Evolutionary conservation across 2,113 vertebrate genomes (phyloP), one percentile per base, ranked within the genome.

Genomic region (Callospermophilus lateralis): DNA sequence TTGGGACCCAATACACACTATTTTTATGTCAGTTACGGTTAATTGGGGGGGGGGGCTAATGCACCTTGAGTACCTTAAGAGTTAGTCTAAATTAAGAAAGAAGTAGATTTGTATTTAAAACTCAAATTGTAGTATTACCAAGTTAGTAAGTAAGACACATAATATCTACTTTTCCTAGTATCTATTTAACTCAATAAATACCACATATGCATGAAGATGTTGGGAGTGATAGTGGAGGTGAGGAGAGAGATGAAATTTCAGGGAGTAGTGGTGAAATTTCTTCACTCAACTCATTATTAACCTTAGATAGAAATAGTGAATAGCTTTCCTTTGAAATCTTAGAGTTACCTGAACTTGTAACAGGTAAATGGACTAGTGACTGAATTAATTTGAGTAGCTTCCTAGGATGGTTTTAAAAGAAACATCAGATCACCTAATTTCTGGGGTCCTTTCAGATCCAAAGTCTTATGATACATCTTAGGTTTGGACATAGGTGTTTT

Each of bases 151-250:
- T 17, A 61, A n/a, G 37, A 78, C 17, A 34, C 17, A 3, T 1
- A 1, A 7, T 17, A 4, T 51, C 58, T 76, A 1, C 42, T 74
- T 58, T 30, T 34, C 7, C n/a, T 37, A 8, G 24, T 63, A 26
- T 63, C 61, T 11, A 24, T 53, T 45, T 1, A 15, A 26, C 28
- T 85, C 34, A n/a, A 20, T 9, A 34, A 68, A 5, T 26, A 55
- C 8, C 0, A 7, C 0, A 1, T 1, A 0, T 34, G 3, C 0
- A 1, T 1, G 1, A 26, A 12, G 2, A 4, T 20, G 10, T 8
- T 16, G 17, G 48, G 19, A 42, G 1, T 17, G 16, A 1, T 48
- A 74, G 5, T 12, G 1, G 4, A 13, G 24, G 39, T 30, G 22
- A 15, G 24, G 51, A 45, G 32, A 7, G 9, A 13, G 48, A 3